Evolutionary conservation across 2,113 vertebrate genomes (phyloP).

Genomic region (Papio anubis): DNA sequence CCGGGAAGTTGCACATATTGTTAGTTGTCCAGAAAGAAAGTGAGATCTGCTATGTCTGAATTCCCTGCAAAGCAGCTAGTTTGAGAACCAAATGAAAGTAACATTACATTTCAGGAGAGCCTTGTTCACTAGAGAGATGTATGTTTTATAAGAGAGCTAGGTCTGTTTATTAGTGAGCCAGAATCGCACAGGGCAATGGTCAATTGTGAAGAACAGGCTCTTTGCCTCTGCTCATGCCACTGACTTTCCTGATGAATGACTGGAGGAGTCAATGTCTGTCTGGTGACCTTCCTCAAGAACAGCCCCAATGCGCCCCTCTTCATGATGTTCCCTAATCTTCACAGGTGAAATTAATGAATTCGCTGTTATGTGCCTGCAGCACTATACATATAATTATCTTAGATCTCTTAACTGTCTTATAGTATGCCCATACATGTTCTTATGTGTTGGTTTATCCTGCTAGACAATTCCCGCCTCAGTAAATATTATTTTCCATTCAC

Average conservation of each 20-base stretch:
- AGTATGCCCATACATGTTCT: neutral
- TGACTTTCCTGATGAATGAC: neutral
- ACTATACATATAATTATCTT: neutral
- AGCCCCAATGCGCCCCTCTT: neutral
- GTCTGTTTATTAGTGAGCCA: neutral
- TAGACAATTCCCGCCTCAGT: neutral
- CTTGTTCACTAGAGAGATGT: neutral
- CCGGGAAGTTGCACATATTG: neutral
- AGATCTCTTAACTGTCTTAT: neutral
- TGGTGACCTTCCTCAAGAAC: neutral
- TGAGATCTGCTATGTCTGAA: neutral
- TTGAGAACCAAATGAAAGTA: neutral
- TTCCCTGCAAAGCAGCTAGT: neutral
- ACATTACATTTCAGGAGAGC: neutral
- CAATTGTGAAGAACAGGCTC: neutral
- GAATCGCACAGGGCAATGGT: neutral
- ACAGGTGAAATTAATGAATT: neutral
- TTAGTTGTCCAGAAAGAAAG: constrained; percentile 47
- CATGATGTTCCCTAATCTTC: neutral
- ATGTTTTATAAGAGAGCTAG: neutral
- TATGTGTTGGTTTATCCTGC: constrained; percentile 4
- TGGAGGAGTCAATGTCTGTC: neutral
- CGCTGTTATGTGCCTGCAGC: neutral
- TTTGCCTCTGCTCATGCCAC: neutral
- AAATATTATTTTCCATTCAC: neutral